Conservation (phyloP, 2,797 vertebrate species). For the Leptatherina wallacei region DNA sequence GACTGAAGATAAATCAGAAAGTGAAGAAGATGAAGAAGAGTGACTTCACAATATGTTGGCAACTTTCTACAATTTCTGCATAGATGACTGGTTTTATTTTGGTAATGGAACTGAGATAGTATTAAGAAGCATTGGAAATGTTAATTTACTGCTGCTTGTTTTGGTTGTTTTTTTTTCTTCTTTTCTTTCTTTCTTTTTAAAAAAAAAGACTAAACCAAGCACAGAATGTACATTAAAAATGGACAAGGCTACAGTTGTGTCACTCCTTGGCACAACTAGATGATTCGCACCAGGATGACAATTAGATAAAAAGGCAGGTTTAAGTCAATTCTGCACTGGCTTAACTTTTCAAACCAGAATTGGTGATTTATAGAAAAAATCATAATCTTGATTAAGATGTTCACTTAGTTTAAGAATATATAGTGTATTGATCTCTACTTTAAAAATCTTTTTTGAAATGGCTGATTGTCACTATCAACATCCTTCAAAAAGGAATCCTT, state of each 20-base stretch:
- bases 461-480: background rate
- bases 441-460: too few species aligned
- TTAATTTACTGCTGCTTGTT: background rate
- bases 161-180: background rate
- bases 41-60: conserved; percentile 15
- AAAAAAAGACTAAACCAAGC: background rate
- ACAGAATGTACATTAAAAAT: background rate
- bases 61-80: background rate
- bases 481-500: background rate
- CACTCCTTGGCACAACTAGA: background rate
- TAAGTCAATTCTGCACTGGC: background rate
- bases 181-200: background rate
- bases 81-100: conserved; percentile 1
- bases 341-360: background rate
- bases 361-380: background rate
- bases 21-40: conserved; percentile 66
- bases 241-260: background rate
- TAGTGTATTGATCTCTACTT: background rate
- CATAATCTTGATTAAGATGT: background rate
- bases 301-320: background rate
- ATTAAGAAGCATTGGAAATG: background rate
- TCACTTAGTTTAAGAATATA: background rate
- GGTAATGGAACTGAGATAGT: background rate
- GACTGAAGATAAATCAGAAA: conserved; percentile 54
- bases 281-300: background rate